Percentiles rank a stretch among this genome's conserved stretches.
Evolutionary conservation across 2,888 invertebrate species (phyloP).

Genomic region (Erebia epiphron): DNA sequence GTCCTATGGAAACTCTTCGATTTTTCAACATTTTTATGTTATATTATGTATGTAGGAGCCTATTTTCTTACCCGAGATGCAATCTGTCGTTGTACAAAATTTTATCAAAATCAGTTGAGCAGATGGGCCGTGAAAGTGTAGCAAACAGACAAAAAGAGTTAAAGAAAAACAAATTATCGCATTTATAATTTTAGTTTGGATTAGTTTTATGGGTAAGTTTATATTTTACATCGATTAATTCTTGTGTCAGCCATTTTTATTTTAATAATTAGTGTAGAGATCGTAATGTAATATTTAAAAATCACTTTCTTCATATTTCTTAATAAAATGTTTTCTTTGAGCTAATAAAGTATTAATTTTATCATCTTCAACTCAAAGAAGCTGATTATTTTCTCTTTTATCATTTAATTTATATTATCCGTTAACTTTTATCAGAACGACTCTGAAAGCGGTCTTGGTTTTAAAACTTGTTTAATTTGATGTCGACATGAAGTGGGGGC

Average conservation of each 20-base stretch:
- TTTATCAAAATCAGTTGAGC: no score
- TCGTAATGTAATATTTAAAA: neutral
- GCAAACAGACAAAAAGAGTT: neutral
- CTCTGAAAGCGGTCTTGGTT: constrained; percentile 58
- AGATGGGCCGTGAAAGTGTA: neutral
- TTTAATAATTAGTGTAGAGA: neutral
- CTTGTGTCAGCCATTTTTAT: no score
- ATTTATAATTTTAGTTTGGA: neutral
- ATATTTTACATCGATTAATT: no score
- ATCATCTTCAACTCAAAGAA: constrained; percentile 36
- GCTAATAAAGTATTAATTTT: constrained; percentile 26
- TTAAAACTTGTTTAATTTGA: constrained; percentile 73
- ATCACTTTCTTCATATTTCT: constrained; percentile 9
- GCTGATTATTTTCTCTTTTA: constrained; percentile 47
- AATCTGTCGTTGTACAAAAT: no score
- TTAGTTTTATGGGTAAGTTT: no score
- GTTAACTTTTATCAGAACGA: constrained; percentile 69
- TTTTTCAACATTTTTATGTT: no score
- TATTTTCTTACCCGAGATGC: no score
- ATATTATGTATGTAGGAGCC: no score
- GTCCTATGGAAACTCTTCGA: no score
- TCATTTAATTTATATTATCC: no score
- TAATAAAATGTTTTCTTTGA: constrained; percentile 15
- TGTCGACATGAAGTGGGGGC: constrained; percentile 76
- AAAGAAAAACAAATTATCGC: neutral